Evolutionary conservation across 2,113 vertebrate genomes (phyloP).

Genomic region (Lepus timidus): DNA sequence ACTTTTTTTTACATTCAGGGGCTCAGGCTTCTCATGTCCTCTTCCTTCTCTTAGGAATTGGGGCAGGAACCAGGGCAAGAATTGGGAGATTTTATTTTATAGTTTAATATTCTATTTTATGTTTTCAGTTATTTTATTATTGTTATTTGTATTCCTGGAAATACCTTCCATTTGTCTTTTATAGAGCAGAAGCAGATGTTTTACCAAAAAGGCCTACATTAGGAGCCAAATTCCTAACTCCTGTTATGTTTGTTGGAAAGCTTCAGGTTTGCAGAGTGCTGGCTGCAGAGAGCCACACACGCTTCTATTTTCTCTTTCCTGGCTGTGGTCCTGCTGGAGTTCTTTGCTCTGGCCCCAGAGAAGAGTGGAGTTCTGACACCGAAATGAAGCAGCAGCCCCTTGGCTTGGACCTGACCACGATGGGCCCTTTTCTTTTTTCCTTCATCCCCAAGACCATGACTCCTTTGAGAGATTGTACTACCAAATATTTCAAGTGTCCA

Average conservation of each 20-base stretch:
- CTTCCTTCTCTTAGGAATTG: background rate
- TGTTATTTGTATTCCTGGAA: constrained; percentile 71
- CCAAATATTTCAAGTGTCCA: background rate
- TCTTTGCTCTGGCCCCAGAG: background rate
- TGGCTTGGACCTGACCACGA: background rate
- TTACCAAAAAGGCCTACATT: constrained; percentile 14
- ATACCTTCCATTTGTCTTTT: constrained; percentile 56
- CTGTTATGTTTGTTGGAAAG: background rate
- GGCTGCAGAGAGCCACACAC: background rate
- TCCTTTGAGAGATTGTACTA: background rate
- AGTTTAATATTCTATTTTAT: constrained; percentile 58
- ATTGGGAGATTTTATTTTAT: background rate
- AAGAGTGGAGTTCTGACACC: background rate
- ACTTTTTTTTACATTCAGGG: background rate
- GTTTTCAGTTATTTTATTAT: constrained; percentile 28
- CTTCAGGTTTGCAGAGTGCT: constrained; percentile 16
- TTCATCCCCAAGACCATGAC: background rate
- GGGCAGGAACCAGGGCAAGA: constrained; percentile 15
- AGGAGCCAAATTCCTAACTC: constrained; percentile 45
- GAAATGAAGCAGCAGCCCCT: background rate
- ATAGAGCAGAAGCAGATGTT: constrained; percentile 60
- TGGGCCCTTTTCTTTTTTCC: background rate
- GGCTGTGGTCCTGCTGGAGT: background rate
- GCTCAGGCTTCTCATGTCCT: accelerated
- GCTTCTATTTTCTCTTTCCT: background rate